Conservation (phyloP, 2,797 vertebrate genomes). For the Syngnathus acus region DNA sequence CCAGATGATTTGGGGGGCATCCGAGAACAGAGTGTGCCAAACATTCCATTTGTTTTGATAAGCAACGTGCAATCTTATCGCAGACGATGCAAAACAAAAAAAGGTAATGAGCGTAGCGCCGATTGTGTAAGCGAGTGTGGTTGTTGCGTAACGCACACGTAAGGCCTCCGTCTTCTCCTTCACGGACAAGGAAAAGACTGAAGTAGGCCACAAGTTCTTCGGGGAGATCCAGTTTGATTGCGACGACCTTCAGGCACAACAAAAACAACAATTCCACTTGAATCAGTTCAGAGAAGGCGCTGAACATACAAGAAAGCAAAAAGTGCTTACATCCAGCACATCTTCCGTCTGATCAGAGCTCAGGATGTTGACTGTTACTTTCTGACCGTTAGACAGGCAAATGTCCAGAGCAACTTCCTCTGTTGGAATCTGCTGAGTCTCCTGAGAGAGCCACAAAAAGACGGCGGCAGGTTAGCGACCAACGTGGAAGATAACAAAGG, state of each 20-base stretch:
- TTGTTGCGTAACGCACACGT: constrained; percentile 79
- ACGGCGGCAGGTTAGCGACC: neutral
- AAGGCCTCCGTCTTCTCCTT: constrained; percentile 80
- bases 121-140: neutral
- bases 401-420: constrained; percentile 91
- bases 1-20: too few species aligned
- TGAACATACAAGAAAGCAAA: neutral
- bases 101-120: neutral
- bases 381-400: constrained; percentile 90
- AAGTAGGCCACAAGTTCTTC: constrained; percentile 94
- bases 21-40: neutral
- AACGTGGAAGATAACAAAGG: too few species aligned
- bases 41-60: neutral
- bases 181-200: constrained; percentile 88
- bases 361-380: constrained; percentile 83
- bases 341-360: constrained; percentile 96
- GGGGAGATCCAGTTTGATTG: constrained; percentile 89
- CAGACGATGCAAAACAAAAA: too few species aligned
- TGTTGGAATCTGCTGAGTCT: constrained; percentile 96
- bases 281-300: neutral
- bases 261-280: neutral
- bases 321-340: constrained; percentile 81
- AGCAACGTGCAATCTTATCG: neutral
- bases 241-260: constrained; percentile 75
- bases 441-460: constrained; percentile 62